Base-by-base conservation (phyloP, 2,797 vertebrate genomes). In the Emys orbicularis region DNA sequence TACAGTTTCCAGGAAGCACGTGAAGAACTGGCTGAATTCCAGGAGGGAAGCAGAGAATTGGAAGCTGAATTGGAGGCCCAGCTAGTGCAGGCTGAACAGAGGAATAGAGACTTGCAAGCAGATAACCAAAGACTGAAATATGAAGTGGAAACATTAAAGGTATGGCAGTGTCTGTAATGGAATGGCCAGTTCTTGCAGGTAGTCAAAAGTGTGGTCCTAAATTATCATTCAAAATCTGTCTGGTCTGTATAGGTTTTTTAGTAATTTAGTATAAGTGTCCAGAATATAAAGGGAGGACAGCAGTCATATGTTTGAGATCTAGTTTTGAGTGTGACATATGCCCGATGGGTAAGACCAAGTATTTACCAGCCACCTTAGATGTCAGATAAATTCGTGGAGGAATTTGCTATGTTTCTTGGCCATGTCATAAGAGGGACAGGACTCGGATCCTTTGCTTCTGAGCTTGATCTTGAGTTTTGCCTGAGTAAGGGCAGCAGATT, bases 61-160 rank as follows among this genome's bases (percentile, higher is more conserved):
- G 99, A 99, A 97, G 99, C 99, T 1, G 99, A 99, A 97, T 97
- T 99, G 97, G 99, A 99, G 97, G 99, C 99, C 2, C 99, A 99
- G 95, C 98, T 99, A 16, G 98, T 99, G 57, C 99, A 99, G 96
- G 99, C 99, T 16, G 99, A 99, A 92, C 99, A 99, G 94, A 99
- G 99, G 88, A 99, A 99, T 7, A 98, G 99, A 97, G 99, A 99
- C 97, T 98, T 99, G 93, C 99, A 99, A 87, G 98, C 98, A 44
- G 99, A 99, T 98, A 99, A 99, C 96, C 99, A 99, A 98, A 99
- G 99, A 97, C 98, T 99, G 96, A 99, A 99, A 96, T 99, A 98
- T 52, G 99, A 99, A 96, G 98, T 99, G 95, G 98, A 99, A 94
- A 98, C 98, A 6, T 97, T 99, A 92, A 99, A 99, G 99, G 99